These are phyloP conservation scores for Vombatus ursinus DNA, from an alignment of 2,113 vertebrate species.

Conservation along the genomic window DNA sequence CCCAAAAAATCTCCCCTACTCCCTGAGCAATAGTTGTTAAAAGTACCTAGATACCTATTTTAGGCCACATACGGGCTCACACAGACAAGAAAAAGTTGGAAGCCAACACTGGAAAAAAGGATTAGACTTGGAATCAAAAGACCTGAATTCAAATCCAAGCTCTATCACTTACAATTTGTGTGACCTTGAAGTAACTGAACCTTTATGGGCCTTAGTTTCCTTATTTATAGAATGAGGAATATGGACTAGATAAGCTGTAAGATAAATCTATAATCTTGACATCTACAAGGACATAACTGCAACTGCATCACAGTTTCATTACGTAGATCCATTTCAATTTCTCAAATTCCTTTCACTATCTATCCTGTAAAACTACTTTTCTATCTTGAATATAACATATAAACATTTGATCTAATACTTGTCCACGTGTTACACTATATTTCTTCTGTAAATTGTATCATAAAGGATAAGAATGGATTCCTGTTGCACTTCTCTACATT, in stretches of 20 bases:
- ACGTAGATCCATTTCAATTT: not conserved
- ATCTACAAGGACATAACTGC: not conserved
- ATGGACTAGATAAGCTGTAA: not conserved
- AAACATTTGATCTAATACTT: not conserved
- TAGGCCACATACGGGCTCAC: not conserved
- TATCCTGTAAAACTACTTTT: not conserved
- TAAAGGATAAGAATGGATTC: not conserved
- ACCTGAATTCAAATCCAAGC: not conserved
- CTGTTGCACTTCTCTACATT: constrained; percentile 3
- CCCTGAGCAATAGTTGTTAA: not conserved
- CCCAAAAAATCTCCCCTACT: not conserved
- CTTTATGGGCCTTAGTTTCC: not conserved
- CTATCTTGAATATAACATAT: not conserved
- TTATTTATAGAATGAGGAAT: not conserved
- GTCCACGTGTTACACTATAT: not conserved
- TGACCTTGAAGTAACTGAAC: not conserved
- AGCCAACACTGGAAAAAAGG: not conserved
- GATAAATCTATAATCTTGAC: not conserved
- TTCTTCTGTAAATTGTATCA: not conserved
- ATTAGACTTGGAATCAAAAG: not conserved
- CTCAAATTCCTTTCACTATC: not conserved
- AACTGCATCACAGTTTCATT: not conserved
- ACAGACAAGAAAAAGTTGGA: not conserved
- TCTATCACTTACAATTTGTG: not conserved
- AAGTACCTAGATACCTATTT: not conserved